A percentile compares a stretch with the other conserved stretches of the same genome.
Conservation (phyloP, 2,797 vertebrate genomes). For the Rhinichthys osculus region DNA sequence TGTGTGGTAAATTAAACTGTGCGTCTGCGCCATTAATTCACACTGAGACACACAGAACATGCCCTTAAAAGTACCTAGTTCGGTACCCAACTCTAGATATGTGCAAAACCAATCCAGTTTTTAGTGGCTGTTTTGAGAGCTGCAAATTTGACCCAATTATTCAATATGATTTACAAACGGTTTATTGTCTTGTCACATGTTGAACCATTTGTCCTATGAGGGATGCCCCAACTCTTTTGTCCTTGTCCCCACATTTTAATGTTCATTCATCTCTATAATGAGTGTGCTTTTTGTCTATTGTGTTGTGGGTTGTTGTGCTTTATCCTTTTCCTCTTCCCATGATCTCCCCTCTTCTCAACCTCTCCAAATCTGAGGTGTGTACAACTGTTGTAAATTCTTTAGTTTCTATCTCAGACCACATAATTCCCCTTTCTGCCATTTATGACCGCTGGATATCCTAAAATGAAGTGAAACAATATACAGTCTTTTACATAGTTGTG, state of each 20-base stretch:
- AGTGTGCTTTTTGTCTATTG: slow-evolving; percentile 5
- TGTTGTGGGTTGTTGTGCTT: slow-evolving; percentile 6
- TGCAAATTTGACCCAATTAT: not conserved
- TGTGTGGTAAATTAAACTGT: too few species aligned
- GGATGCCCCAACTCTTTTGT: slow-evolving; percentile 12
- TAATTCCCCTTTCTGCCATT: not conserved
- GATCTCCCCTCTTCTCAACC: not conserved
- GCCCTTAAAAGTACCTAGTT: too few species aligned
- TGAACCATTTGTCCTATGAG: not conserved
- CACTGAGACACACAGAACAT: too few species aligned
- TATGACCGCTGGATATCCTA: not conserved
- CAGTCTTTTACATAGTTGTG: not conserved
- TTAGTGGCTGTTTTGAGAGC: not conserved
- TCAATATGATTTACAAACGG: not conserved
- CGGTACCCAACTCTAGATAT: too few species aligned
- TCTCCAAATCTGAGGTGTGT: slow-evolving; percentile 7
- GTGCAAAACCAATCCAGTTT: not conserved
- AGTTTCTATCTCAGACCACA: not conserved
- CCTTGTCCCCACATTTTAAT: slow-evolving; percentile 1
- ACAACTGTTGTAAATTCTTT: not conserved
- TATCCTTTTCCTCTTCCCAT: not conserved
- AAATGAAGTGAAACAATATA: not conserved
- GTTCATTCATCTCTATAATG: slow-evolving; percentile 8
- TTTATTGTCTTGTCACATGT: not conserved
- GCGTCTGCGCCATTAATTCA: too few species aligned